A percentile compares a stretch with the other conserved stretches of the same genome.
Conservation (phyloP, 1,140 invertebrate genomes). For the Drosophila willistoni region DNA sequence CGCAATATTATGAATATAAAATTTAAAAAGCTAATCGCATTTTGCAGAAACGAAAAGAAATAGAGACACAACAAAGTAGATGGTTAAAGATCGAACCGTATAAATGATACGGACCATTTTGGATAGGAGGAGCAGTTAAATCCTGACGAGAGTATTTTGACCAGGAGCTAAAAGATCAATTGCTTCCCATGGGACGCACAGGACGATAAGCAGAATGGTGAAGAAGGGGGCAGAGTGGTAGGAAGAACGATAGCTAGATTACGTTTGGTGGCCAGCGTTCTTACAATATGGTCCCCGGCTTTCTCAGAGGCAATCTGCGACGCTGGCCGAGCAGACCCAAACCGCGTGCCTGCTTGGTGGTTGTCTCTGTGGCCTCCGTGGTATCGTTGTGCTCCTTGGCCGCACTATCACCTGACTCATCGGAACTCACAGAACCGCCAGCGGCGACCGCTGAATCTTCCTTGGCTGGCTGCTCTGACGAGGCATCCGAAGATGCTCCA, state of each 20-base stretch:
- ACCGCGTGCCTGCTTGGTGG: slow-evolving; percentile 84
- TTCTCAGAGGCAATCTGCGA: slow-evolving; percentile 85
- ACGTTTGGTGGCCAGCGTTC: not conserved
- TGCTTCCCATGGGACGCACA: not conserved
- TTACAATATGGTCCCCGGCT: slow-evolving; percentile 84
- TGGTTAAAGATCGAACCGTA: too few relatives aligned
- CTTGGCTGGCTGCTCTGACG: slow-evolving; percentile 54
- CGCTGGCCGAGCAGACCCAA: slow-evolving; percentile 86
- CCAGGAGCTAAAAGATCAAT: slow-evolving; percentile 24
- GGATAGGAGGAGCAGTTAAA: slow-evolving; percentile 18
- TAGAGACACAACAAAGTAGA: slow-evolving; percentile 29
- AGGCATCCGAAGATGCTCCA: slow-evolving; percentile 62
- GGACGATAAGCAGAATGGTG: not conserved
- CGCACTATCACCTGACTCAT: slow-evolving; percentile 27
- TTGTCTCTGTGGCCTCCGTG: slow-evolving; percentile 83
- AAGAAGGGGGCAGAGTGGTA: slow-evolving; percentile 28
- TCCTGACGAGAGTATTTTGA: slow-evolving; percentile 38
- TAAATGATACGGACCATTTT: not conserved
- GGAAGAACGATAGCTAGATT: not conserved
- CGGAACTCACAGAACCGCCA: slow-evolving; percentile 47
- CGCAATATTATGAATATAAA: slow-evolving; percentile 60
- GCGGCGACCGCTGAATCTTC: slow-evolving; percentile 45
- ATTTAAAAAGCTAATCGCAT: slow-evolving; percentile 72
- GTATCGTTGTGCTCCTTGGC: slow-evolving; percentile 79
- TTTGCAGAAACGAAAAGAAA: not conserved